These are phyloP conservation scores for Empidonax traillii DNA, from an alignment of 2,113 vertebrate genomes.

Conservation along the genomic window DNA sequence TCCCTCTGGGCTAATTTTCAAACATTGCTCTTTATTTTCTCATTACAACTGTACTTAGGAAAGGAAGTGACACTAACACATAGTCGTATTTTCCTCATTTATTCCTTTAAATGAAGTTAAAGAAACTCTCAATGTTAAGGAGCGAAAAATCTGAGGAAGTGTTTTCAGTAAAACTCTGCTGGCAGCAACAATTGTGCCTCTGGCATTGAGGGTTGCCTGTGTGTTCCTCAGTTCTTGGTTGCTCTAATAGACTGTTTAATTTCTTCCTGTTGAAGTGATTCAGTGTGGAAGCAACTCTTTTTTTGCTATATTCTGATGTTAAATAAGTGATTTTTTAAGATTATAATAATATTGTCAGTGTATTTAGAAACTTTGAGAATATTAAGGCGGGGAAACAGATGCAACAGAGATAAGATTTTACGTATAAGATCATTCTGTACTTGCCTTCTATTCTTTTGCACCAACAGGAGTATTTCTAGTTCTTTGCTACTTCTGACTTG, in stretches of 20 bases:
- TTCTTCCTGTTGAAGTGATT: neutral
- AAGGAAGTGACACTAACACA: neutral
- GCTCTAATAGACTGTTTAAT: neutral
- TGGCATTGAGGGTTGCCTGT: neutral
- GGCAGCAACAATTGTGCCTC: neutral
- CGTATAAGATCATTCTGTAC: neutral
- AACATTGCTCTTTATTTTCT: conserved; percentile 6
- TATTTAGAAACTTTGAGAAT: neutral
- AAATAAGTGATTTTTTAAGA: neutral
- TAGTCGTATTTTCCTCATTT: neutral
- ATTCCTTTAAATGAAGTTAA: conserved; percentile 10
- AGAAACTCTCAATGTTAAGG: neutral
- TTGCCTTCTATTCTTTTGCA: neutral
- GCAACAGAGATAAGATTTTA: neutral
- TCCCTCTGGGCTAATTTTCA: conserved; percentile 4
- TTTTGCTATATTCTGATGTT: neutral
- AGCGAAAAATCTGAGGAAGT: neutral
- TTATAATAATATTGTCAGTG: neutral
- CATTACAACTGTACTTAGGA: neutral
- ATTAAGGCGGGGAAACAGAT: neutral
- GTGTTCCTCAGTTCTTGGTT: neutral
- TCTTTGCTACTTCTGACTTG: neutral
- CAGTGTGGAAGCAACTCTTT: neutral
- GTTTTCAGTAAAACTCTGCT: conserved; percentile 26
- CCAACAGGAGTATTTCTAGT: neutral